phyloP scores from a whole-genome alignment of 2,888 invertebrate species.

The Clepsis dumicolana region DNA sequence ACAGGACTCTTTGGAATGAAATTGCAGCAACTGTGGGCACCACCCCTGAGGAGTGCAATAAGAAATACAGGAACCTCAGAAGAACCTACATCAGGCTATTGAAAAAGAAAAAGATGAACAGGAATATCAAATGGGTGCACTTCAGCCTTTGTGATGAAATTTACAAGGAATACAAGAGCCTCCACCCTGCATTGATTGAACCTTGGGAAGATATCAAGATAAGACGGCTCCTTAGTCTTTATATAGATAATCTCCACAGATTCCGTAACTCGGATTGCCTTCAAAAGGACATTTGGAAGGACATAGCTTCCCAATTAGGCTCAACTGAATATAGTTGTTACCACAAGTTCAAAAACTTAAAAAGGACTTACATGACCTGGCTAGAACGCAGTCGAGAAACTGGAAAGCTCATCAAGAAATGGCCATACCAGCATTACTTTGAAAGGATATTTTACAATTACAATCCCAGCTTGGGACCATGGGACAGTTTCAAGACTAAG shows the following conservation, averaged over 20 bases:
- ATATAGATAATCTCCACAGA: constrained; percentile 71
- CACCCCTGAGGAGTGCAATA: constrained; percentile 70
- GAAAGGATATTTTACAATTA: constrained; percentile 76
- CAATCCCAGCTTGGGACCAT: constrained; percentile 64
- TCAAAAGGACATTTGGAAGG: constrained; percentile 79
- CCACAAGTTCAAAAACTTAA: constrained; percentile 78
- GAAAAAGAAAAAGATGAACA: constrained; percentile 74
- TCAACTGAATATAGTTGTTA: constrained; percentile 78
- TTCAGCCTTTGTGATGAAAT: constrained; percentile 75
- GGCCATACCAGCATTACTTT: constrained; percentile 77
- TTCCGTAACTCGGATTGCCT: constrained; percentile 66
- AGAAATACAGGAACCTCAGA: constrained; percentile 72
- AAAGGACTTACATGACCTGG: constrained; percentile 75
- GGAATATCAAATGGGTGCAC: constrained; percentile 78
- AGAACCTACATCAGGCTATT: constrained; percentile 75
- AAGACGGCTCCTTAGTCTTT: constrained; percentile 66
- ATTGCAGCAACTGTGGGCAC: constrained; percentile 67
- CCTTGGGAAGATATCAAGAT: constrained; percentile 78
- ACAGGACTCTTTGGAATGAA: constrained; percentile 67
- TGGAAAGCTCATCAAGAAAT: constrained; percentile 68
- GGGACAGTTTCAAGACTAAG: constrained; percentile 71
- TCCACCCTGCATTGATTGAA: constrained; percentile 65
- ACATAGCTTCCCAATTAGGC: constrained; percentile 68
- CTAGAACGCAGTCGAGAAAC: constrained; percentile 65
- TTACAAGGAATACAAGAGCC: constrained; percentile 71